phyloP scores from a whole-genome alignment of 2,113 vertebrate species.

The Epinephelus fuscoguttatus region DNA sequence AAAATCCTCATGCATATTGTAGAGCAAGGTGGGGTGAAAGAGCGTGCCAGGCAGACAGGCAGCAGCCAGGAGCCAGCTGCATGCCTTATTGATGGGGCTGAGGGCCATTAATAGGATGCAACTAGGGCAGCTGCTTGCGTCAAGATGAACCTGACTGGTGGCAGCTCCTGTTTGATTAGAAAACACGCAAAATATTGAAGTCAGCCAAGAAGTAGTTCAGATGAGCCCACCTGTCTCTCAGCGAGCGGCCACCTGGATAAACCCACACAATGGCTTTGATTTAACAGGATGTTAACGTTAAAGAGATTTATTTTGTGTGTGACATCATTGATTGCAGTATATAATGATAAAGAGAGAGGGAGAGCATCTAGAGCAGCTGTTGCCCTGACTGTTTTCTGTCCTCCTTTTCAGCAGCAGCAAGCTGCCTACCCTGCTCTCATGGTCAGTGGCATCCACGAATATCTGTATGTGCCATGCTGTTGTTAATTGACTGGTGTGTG shows the following conservation, averaged over 20 bases:
- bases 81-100: slow-evolving; percentile 84
- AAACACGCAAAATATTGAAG: slow-evolving; percentile 32
- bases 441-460: slow-evolving; percentile 63
- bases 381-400: slow-evolving; percentile 45
- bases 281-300: not conserved
- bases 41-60: slow-evolving; percentile 73
- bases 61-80: slow-evolving; percentile 74
- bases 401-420: slow-evolving; percentile 72
- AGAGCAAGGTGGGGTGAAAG: slow-evolving; percentile 77
- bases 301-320: not conserved
- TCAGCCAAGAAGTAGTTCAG: slow-evolving; percentile 28
- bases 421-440: slow-evolving; percentile 71
- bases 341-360: not conserved
- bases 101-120: slow-evolving; percentile 84
- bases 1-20: slow-evolving; percentile 82
- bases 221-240: not conserved
- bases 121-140: slow-evolving; percentile 76
- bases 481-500: slow-evolving; percentile 43
- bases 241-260: slow-evolving; percentile 16
- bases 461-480: slow-evolving; percentile 28
- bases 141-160: slow-evolving; percentile 64
- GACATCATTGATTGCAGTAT: not conserved
- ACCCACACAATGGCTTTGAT: not conserved
- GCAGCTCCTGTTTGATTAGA: slow-evolving; percentile 51
- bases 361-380: not conserved